Percentiles rank a stretch among this genome's conserved stretches.
Conservation (phyloP, 2,113 vertebrate species). For the Baryphthengus martii region DNA sequence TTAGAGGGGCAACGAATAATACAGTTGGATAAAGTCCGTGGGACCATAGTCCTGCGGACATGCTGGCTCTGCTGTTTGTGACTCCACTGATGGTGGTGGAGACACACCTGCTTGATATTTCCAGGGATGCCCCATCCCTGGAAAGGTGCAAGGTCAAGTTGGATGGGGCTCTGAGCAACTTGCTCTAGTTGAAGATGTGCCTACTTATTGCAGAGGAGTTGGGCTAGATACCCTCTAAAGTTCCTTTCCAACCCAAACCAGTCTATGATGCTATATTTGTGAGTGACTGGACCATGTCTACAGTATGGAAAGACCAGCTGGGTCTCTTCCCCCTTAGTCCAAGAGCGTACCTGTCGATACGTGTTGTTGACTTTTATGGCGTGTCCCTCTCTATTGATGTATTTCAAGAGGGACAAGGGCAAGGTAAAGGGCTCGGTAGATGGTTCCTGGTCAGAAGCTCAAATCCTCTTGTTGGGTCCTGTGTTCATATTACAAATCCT, state of each 20-base stretch:
- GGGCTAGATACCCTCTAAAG: neutral
- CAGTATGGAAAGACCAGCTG: neutral
- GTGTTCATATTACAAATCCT: neutral
- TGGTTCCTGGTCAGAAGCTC: neutral
- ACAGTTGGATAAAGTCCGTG: neutral
- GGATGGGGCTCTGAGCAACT: neutral
- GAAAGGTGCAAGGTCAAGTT: neutral
- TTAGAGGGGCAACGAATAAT: neutral
- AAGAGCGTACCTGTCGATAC: neutral
- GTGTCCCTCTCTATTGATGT: neutral
- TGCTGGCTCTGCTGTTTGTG: neutral
- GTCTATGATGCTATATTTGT: neutral
- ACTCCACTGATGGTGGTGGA: neutral
- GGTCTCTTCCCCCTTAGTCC: neutral
- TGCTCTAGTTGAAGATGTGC: neutral
- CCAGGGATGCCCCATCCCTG: neutral
- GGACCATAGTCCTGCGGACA: neutral
- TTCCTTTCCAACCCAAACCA: neutral
- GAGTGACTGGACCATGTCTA: neutral
- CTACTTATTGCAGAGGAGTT: rapidly evolving
- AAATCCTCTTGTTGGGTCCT: neutral
- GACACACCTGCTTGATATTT: neutral
- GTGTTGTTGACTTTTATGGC: neutral
- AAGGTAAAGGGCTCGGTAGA: neutral
- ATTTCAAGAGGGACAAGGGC: neutral